A percentile compares a stretch with the other conserved stretches of the same genome.
phyloP scores from a whole-genome alignment of 2,797 vertebrate species.

The Salarias fasciatus region DNA sequence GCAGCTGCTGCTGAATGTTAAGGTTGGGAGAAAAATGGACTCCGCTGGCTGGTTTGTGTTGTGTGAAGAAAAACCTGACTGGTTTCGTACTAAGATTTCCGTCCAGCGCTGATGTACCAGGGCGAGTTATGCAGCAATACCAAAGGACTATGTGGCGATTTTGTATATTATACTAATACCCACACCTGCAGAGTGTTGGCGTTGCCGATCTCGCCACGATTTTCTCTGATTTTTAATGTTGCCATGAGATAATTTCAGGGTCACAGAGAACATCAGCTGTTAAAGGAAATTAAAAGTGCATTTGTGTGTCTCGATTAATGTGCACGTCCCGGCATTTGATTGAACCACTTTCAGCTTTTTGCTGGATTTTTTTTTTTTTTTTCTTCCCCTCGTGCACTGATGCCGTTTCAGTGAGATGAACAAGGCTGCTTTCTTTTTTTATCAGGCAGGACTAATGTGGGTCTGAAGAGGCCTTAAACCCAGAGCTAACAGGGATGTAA shows the following conservation, averaged over 20 bases:
- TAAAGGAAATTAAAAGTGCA: background rate
- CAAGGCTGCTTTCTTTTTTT: background rate
- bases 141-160: too few relatives aligned
- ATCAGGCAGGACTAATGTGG: slow-evolving; percentile 9
- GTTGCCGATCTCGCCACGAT: too few relatives aligned
- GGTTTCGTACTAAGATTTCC: background rate
- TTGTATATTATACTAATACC: too few relatives aligned
- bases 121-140: background rate
- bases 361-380: too few relatives aligned
- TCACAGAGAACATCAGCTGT: too few relatives aligned
- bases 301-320: slow-evolving; percentile 5
- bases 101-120: background rate
- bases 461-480: slow-evolving; percentile 1
- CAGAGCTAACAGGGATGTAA: slow-evolving; percentile 15
- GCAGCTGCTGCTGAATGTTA: too few relatives aligned
- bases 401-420: background rate
- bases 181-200: too few relatives aligned
- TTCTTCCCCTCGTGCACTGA: too few relatives aligned
- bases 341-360: background rate
- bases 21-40: background rate
- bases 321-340: background rate
- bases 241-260: too few relatives aligned
- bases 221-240: too few relatives aligned
- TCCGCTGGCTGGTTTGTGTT: background rate
- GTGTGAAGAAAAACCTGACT: background rate